Percentiles rank a stretch among this genome's conserved stretches.
Conservation (phyloP, 2,888 invertebrate species). For the Melanargia galathea region DNA sequence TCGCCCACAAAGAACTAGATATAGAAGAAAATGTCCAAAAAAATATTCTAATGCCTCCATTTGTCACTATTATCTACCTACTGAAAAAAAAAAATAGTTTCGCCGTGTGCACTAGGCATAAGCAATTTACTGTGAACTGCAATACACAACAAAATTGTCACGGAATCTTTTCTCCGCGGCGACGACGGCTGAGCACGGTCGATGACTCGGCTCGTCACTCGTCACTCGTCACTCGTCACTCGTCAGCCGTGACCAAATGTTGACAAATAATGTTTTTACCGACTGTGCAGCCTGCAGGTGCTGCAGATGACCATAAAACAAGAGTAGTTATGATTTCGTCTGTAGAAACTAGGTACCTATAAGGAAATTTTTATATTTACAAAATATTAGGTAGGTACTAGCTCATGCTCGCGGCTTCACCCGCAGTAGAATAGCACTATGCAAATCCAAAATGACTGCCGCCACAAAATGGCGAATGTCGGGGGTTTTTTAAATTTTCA, state of each 20-base stretch:
- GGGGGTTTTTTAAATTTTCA: no score
- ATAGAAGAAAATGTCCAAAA: no score
- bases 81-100: neutral
- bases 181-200: constrained; percentile 49
- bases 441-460: neutral
- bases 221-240: neutral
- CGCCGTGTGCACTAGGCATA: constrained; percentile 22
- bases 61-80: no score
- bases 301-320: no score
- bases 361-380: no score
- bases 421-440: neutral
- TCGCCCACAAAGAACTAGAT: no score
- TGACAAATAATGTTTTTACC: constrained; percentile 37
- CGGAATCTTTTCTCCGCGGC: constrained; percentile 38
- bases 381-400: no score
- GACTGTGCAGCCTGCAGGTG: constrained; percentile 13
- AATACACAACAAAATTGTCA: constrained; percentile 31
- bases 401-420: no score
- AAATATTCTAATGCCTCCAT: no score
- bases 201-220: constrained; percentile 49
- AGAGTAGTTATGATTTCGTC: no score
- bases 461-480: no score
- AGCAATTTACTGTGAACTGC: constrained; percentile 29
- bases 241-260: constrained; percentile 50
- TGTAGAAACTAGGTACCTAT: no score